These are phyloP conservation scores for Chrysolina americana DNA, from an alignment of 2,888 invertebrate genomes.

Conservation along the genomic window DNA sequence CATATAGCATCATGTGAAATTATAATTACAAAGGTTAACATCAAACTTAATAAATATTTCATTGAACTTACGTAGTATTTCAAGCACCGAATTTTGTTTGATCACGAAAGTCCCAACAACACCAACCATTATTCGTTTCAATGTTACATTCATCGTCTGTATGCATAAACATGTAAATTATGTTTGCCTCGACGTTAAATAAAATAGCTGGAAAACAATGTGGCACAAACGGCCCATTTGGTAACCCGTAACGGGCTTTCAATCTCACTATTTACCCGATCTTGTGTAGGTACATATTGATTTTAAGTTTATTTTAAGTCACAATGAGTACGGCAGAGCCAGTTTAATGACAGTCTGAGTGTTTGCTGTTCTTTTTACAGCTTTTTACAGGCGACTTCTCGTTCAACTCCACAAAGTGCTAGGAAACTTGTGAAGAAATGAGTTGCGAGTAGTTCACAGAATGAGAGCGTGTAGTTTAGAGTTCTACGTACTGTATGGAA, in stretches of 20 bases:
- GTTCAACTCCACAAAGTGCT: conserved; percentile 11
- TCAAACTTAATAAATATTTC: too few relatives aligned
- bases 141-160: not conserved
- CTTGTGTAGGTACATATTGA: conserved; percentile 27
- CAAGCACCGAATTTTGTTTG: not conserved
- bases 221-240: conserved; percentile 20
- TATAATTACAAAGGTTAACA: too few relatives aligned
- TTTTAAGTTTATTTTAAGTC: conserved; percentile 26
- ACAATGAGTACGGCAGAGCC: conserved; percentile 22
- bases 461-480: not conserved
- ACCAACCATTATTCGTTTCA: not conserved
- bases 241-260: conserved; percentile 22
- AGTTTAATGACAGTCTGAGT: conserved; percentile 27
- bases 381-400: conserved; percentile 18
- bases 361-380: conserved; percentile 26
- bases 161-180: conserved; percentile 7
- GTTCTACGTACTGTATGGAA: not conserved
- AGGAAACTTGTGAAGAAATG: not conserved
- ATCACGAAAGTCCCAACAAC: not conserved
- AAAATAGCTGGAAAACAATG: conserved; percentile 8
- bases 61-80: not conserved
- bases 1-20: too few relatives aligned
- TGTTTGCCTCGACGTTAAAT: conserved; percentile 2
- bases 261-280: conserved; percentile 22
- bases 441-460: not conserved